Conservation (phyloP, 2,888 invertebrate species). For the Andrena minutula region DNA sequence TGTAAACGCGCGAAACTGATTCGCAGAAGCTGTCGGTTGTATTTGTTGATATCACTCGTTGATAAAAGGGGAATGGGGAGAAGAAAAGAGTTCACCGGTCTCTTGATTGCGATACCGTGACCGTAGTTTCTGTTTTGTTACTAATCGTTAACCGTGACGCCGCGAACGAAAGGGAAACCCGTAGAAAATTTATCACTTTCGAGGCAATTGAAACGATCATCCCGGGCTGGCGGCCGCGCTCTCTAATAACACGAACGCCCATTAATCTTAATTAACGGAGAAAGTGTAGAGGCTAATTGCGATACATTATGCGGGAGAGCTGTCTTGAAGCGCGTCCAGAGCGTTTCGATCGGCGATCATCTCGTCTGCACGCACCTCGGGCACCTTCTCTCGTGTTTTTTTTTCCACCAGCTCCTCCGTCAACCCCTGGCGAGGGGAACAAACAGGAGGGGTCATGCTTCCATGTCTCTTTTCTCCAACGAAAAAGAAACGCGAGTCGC, state of each 20-base stretch:
- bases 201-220: constrained; percentile 55
- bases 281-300: constrained; percentile 60
- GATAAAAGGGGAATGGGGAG: background rate
- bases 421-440: no score
- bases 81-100: constrained; percentile 5
- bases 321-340: background rate
- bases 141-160: constrained; percentile 46
- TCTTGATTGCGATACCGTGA: constrained; percentile 26
- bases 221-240: constrained; percentile 28
- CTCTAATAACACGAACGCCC: constrained; percentile 56
- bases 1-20: background rate
- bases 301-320: constrained; percentile 36
- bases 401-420: no score
- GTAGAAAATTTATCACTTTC: constrained; percentile 67
- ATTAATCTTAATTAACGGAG: constrained; percentile 70
- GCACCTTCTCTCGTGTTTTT: background rate
- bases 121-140: constrained; percentile 31
- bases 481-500: background rate
- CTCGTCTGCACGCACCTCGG: background rate
- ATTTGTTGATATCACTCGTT: background rate
- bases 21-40: background rate
- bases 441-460: no score
- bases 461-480: background rate
- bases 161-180: constrained; percentile 63
- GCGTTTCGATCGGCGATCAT: constrained; percentile 19